Conservation (phyloP, 2,888 invertebrate genomes). For the Eupeodes latifasciatus region DNA sequence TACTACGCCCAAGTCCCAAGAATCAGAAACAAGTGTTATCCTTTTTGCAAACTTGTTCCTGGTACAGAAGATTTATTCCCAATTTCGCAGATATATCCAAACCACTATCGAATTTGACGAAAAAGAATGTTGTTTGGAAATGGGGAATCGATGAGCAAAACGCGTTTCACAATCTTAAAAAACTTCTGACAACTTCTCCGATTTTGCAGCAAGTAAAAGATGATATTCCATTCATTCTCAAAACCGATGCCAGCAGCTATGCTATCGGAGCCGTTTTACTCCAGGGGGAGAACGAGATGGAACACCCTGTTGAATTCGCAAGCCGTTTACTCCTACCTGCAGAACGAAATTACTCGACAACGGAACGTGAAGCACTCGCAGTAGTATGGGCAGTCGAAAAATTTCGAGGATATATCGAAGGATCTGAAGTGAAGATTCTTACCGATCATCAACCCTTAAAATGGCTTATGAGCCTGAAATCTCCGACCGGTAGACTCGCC, state of each 20-base stretch:
- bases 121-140: neutral
- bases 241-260: slow-evolving; percentile 3
- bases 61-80: slow-evolving; percentile 59
- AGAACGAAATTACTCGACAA: neutral
- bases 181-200: slow-evolving; percentile 1
- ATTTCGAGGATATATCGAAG: slow-evolving; percentile 53
- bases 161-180: neutral
- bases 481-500: neutral
- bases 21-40: slow-evolving; percentile 71
- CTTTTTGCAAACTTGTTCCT: slow-evolving; percentile 69
- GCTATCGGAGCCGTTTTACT: slow-evolving; percentile 18
- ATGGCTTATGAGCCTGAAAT: neutral
- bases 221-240: neutral
- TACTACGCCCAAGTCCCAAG: slow-evolving; percentile 64
- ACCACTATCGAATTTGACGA: slow-evolving; percentile 72
- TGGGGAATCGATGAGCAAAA: neutral
- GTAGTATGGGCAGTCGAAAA: slow-evolving; percentile 33
- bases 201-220: slow-evolving; percentile 23
- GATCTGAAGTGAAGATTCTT: slow-evolving; percentile 74
- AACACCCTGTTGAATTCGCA: slow-evolving; percentile 28
- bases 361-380: slow-evolving; percentile 7
- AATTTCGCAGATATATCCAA: slow-evolving; percentile 69
- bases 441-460: slow-evolving; percentile 73
- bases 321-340: slow-evolving; percentile 17
- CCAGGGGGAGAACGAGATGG: slow-evolving; percentile 28